A percentile compares a stretch with the other conserved stretches of the same genome.
Evolutionary conservation across 2,113 vertebrate genomes (phyloP).

Genomic region (Sinosuthora webbiana): DNA sequence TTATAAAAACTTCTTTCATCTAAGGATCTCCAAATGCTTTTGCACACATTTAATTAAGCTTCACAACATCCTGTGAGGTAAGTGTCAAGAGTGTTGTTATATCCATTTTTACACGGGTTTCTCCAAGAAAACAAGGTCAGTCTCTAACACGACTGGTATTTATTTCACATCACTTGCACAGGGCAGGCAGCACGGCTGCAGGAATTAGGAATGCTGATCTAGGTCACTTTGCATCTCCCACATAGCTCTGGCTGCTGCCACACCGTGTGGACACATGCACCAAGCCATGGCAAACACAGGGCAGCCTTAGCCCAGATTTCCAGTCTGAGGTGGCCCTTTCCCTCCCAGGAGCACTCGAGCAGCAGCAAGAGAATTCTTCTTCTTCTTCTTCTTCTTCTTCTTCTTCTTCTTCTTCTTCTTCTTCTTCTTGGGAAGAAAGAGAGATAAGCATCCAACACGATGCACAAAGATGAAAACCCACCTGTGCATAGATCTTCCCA

Average conservation of each 20-base stretch:
- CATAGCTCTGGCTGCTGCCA: background rate
- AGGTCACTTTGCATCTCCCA: slow-evolving; percentile 3
- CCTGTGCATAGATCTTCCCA: background rate
- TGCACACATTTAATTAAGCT: slow-evolving; percentile 61
- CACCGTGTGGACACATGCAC: background rate
- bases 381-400: too few species aligned
- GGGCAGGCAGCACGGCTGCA: background rate
- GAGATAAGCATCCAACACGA: background rate
- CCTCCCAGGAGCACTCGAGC: background rate
- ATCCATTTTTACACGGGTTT: slow-evolving; percentile 50
- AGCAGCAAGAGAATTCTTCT: background rate
- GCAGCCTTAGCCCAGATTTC: background rate
- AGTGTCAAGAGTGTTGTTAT: slow-evolving; percentile 47
- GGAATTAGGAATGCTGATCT: background rate
- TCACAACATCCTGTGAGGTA: slow-evolving; percentile 66
- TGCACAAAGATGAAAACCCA: background rate
- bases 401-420: too few species aligned
- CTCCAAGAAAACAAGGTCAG: slow-evolving; percentile 52
- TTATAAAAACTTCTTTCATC: slow-evolving; percentile 69
- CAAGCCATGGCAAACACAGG: background rate
- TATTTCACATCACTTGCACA: background rate
- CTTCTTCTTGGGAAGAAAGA: background rate
- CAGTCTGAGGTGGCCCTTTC: background rate
- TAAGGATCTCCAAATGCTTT: slow-evolving; percentile 63
- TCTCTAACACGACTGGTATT: background rate